Evolutionary conservation across 1,140 invertebrate genomes (phyloP).

Genomic region (Galleria mellonella): DNA sequence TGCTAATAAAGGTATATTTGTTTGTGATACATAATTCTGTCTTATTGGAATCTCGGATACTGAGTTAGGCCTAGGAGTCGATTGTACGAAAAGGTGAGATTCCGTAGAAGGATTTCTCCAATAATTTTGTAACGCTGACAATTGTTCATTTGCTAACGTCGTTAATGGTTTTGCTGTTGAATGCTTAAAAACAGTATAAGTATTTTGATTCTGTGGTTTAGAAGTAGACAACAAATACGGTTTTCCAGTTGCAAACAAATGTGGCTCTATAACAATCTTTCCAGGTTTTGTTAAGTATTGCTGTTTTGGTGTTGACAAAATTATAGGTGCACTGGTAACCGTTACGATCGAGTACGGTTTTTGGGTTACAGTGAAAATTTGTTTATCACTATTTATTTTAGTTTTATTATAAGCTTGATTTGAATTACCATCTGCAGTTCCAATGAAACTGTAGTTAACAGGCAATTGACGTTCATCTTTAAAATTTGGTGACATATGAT

Average conservation of each 20-base stretch:
- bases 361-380: constrained; percentile 22
- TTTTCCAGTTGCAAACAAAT: constrained; percentile 25
- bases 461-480: constrained; percentile 55
- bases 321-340: constrained; percentile 25
- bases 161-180: constrained; percentile 49
- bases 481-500: constrained; percentile 55
- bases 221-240: constrained; percentile 37
- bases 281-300: constrained; percentile 26
- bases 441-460: constrained; percentile 47
- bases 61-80: constrained; percentile 28
- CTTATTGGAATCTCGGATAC: constrained; percentile 27
- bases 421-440: constrained; percentile 21
- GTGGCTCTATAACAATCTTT: constrained; percentile 24
- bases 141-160: constrained; percentile 43
- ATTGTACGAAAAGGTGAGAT: constrained; percentile 22
- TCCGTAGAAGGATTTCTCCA: constrained; percentile 43
- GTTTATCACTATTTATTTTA: constrained; percentile 20
- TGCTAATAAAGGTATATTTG: constrained; percentile 21
- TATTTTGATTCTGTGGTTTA: constrained; percentile 33
- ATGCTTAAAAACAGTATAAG: constrained; percentile 23
- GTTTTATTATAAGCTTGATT: constrained; percentile 5
- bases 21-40: constrained; percentile 29
- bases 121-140: constrained; percentile 46
- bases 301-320: constrained; percentile 37
- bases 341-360: constrained; percentile 35